phyloP scores from a whole-genome alignment of 2,113 vertebrate genomes.

The Sorex araneus region DNA sequence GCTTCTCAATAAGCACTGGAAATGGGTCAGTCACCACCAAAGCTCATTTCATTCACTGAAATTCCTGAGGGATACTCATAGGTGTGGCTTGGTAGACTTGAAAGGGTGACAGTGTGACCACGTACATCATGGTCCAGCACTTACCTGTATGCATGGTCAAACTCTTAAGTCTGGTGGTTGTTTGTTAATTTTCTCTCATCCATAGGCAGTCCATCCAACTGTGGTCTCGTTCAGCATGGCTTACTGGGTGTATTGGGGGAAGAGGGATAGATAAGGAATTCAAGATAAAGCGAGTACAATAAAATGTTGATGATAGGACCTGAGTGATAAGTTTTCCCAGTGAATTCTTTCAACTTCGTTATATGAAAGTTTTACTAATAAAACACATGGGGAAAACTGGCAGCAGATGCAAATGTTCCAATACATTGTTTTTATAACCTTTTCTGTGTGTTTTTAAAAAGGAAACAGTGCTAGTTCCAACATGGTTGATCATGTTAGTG shows the following conservation, averaged over 20 bases:
- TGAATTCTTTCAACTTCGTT: constrained; percentile 34
- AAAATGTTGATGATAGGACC: background rate
- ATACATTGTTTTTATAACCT: background rate
- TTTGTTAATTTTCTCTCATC: constrained; percentile 42
- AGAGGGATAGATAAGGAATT: background rate
- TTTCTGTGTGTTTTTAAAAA: constrained; percentile 5
- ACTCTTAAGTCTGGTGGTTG: background rate
- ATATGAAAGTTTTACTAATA: constrained; percentile 35
- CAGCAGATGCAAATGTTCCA: background rate
- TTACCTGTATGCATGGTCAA: background rate
- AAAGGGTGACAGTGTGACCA: no score
- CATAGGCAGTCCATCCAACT: background rate
- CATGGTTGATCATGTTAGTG: background rate
- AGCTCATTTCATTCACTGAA: no score
- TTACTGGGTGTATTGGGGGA: background rate
- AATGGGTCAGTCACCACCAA: no score
- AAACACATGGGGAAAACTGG: background rate
- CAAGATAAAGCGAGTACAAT: background rate
- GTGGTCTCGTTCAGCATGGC: background rate
- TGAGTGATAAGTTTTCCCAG: background rate
- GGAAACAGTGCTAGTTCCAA: background rate
- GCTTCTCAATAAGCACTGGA: no score
- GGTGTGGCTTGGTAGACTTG: no score
- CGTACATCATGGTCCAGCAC: no score
- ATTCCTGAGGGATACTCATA: no score